Conservation (phyloP, 1,140 invertebrate genomes). For the Triops longicaudatus region DNA sequence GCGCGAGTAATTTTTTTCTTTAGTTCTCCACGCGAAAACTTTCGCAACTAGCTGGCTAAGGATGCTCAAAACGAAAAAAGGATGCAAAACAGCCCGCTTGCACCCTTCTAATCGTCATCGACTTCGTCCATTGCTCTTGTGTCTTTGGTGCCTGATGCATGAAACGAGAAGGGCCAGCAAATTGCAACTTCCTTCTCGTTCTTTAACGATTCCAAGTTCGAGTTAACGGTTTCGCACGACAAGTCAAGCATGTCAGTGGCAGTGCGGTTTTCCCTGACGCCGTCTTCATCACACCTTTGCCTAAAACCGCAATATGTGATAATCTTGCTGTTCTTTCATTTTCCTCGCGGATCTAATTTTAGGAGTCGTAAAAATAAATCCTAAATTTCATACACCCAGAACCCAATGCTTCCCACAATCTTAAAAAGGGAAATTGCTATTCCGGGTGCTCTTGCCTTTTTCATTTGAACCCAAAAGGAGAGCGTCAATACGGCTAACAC, state of each 20-base stretch:
- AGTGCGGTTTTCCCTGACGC: not conserved
- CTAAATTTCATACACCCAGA: not conserved
- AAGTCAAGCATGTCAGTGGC: not conserved
- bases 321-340: not conserved
- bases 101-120: not conserved
- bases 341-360: not conserved
- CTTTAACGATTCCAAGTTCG: not conserved
- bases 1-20: not conserved
- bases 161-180: not conserved
- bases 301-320: not conserved
- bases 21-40: not conserved
- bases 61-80: not conserved
- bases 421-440: too few relatives aligned
- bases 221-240: conserved; percentile 4
- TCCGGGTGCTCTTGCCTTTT: not conserved
- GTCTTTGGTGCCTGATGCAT: not conserved
- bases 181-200: conserved; percentile 6
- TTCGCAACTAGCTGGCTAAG: not conserved
- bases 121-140: not conserved
- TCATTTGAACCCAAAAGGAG: not conserved
- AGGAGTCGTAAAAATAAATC: not conserved
- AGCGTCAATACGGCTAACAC: not conserved
- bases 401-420: too few relatives aligned
- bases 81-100: not conserved
- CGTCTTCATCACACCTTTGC: not conserved